A percentile compares a stretch with the other conserved stretches of the same genome.
These are phyloP conservation scores for Megaceryle torquata DNA, from an alignment of 2,113 vertebrate species.

Conservation along the genomic window DNA sequence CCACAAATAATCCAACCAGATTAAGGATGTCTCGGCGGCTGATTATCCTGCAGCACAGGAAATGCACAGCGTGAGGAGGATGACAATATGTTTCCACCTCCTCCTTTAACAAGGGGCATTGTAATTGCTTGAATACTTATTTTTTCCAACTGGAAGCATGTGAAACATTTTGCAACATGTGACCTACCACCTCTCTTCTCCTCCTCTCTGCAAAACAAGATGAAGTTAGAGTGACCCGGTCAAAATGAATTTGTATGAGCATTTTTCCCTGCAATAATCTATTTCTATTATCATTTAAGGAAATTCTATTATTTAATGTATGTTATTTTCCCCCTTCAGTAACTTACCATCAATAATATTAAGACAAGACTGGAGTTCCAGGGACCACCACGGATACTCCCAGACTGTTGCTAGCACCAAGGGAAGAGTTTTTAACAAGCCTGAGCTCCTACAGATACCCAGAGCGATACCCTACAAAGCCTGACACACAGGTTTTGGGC, in stretches of 20 bases:
- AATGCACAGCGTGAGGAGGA: neutral
- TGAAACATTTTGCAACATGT: constrained; percentile 8
- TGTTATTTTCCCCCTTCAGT: neutral
- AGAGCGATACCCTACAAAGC: rapidly evolving
- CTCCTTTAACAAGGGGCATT: neutral
- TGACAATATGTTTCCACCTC: constrained; percentile 16
- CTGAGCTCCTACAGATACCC: neutral
- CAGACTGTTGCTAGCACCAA: neutral
- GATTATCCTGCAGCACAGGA: constrained; percentile 33
- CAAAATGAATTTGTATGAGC: constrained; percentile 25
- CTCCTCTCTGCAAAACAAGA: constrained; percentile 29
- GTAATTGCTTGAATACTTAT: constrained; percentile 56
- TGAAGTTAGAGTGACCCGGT: neutral
- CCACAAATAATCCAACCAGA: constrained; percentile 44
- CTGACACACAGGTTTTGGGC: rapidly evolving
- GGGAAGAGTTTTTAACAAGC: neutral
- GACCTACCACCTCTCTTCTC: constrained; percentile 27
- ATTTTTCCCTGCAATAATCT: neutral
- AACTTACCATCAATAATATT: neutral
- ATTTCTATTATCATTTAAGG: neutral
- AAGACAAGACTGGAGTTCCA: neutral
- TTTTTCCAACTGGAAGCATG: constrained; percentile 37
- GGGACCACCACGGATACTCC: neutral
- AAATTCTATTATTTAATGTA: neutral
- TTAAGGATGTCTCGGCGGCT: constrained; percentile 27